phyloP scores from a whole-genome alignment of 2,113 vertebrate genomes.

The Tamias sibiricus region DNA sequence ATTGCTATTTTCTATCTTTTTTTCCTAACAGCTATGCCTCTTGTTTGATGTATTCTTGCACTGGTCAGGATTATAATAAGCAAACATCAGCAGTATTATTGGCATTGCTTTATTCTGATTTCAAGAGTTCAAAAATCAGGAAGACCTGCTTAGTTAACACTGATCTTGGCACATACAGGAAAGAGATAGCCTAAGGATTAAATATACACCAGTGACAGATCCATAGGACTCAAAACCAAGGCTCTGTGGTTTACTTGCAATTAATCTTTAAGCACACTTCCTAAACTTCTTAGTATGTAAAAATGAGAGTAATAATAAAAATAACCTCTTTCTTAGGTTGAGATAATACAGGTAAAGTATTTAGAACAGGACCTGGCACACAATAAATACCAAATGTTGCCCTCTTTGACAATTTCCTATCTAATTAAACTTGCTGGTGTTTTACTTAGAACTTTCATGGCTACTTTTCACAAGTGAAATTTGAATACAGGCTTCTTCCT shows the following conservation, averaged over 20 bases:
- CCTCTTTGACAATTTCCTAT: neutral
- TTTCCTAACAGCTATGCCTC: neutral
- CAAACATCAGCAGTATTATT: neutral
- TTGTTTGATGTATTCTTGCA: neutral
- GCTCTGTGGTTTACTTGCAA: neutral
- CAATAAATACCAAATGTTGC: neutral
- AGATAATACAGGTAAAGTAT: neutral
- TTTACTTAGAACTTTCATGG: neutral
- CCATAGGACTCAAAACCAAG: neutral
- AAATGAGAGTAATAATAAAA: neutral
- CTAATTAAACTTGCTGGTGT: conserved; percentile 3
- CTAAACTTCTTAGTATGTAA: conserved; percentile 1
- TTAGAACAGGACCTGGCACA: neutral
- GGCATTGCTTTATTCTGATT: neutral
- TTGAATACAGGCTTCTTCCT: neutral
- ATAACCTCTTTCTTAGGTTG: neutral
- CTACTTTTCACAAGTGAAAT: neutral
- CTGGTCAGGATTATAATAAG: neutral
- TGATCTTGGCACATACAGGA: neutral
- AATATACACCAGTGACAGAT: neutral
- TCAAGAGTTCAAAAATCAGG: neutral
- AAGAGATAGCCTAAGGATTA: neutral
- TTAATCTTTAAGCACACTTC: neutral
- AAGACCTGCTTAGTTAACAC: neutral
- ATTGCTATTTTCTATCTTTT: neutral